These are phyloP conservation scores for Gobio gobio DNA, from an alignment of 2,113 vertebrate genomes.

Conservation along the genomic window DNA sequence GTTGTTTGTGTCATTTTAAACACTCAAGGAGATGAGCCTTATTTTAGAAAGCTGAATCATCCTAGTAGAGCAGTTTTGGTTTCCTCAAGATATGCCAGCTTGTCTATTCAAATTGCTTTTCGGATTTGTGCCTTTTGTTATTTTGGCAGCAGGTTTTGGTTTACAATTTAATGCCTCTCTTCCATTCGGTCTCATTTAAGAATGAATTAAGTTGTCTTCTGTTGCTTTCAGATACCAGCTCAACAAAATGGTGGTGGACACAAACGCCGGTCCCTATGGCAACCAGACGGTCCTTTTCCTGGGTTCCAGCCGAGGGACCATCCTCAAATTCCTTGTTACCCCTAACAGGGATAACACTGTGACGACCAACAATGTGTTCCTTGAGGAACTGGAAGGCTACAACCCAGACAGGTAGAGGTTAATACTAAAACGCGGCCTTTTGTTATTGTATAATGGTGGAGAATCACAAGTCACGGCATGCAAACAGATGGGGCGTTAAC, in stretches of 20 bases:
- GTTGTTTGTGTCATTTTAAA: slow-evolving; percentile 67
- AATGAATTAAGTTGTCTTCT: slow-evolving; percentile 47
- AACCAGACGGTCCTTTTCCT: slow-evolving; percentile 93
- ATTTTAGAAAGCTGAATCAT: slow-evolving; percentile 55
- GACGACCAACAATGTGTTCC: slow-evolving; percentile 81
- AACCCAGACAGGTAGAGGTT: slow-evolving; percentile 85
- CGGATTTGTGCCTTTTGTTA: slow-evolving; percentile 62
- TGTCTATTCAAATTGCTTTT: slow-evolving; percentile 67
- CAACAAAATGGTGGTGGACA: slow-evolving; percentile 92
- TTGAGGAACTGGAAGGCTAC: slow-evolving; percentile 95
- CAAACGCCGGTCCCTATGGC: slow-evolving; percentile 82
- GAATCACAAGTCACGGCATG: not conserved
- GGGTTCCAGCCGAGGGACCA: slow-evolving; percentile 87
- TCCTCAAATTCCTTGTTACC: slow-evolving; percentile 92
- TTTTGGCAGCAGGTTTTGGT: slow-evolving; percentile 52
- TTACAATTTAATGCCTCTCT: not conserved
- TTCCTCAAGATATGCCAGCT: slow-evolving; percentile 62
- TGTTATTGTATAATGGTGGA: slow-evolving; percentile 35
- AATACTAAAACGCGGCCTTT: not conserved
- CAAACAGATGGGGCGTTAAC: slow-evolving; percentile 52
- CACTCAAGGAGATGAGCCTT: slow-evolving; percentile 44
- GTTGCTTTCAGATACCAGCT: slow-evolving; percentile 84
- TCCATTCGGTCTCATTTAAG: slow-evolving; percentile 53
- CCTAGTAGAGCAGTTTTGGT: slow-evolving; percentile 42
- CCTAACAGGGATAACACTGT: slow-evolving; percentile 80